phyloP scores from a whole-genome alignment of 2,797 vertebrate species.

The Sebastes dallii region DNA sequence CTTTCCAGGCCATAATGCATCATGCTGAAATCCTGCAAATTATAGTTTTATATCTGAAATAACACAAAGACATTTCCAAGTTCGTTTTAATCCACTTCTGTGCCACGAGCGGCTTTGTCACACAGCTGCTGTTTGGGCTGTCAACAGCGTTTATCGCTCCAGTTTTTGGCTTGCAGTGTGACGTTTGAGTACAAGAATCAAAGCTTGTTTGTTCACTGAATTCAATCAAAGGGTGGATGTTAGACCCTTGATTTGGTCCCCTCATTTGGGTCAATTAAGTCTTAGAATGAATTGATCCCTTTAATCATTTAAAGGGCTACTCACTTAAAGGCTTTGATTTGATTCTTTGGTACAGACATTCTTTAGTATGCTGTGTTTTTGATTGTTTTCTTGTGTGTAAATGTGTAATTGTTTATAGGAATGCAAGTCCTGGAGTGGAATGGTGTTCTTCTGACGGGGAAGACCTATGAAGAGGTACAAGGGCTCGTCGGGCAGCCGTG shows the following conservation, averaged over 20 bases:
- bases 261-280: neutral
- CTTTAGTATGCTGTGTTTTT: neutral
- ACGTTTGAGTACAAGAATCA: slow-evolving; percentile 11
- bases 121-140: slow-evolving; percentile 47
- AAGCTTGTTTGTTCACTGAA: slow-evolving; percentile 1
- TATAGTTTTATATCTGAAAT: neutral
- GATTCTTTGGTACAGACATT: slow-evolving; percentile 10
- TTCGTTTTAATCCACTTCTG: slow-evolving; percentile 16
- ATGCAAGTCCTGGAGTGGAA: slow-evolving; percentile 99
- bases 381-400: neutral
- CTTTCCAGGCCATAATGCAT: neutral
- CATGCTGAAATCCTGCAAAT: neutral
- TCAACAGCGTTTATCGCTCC: slow-evolving; percentile 23
- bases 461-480: slow-evolving; percentile 98
- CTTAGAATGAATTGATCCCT: neutral
- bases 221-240: neutral
- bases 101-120: slow-evolving; percentile 31
- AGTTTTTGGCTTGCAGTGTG: slow-evolving; percentile 11
- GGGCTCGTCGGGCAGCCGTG: slow-evolving; percentile 90
- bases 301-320: neutral
- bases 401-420: slow-evolving; percentile 77
- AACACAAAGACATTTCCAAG: neutral
- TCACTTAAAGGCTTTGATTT: slow-evolving; percentile 9
- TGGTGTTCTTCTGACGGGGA: slow-evolving; percentile 89
- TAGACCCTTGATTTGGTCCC: neutral